Conservation (phyloP, 2,797 vertebrate genomes). For the Microctenopoma stevenorrisi region DNA sequence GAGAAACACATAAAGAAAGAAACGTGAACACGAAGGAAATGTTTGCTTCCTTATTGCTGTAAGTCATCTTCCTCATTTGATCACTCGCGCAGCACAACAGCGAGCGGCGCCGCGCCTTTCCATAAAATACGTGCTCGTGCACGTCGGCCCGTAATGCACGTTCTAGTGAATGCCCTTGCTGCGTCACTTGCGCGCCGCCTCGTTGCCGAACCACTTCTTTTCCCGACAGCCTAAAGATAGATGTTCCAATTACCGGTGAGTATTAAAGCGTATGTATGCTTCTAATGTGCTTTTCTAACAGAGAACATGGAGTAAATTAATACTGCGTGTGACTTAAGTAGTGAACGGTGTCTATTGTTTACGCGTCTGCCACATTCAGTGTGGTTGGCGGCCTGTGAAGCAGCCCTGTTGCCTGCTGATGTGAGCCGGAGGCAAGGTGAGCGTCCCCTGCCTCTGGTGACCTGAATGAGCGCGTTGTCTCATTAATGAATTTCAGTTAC, state of each 20-base stretch:
- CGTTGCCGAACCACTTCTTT: slow-evolving; percentile 67
- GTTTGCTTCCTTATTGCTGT: no score
- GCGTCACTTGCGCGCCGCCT: slow-evolving; percentile 81
- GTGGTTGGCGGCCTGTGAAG: slow-evolving; percentile 71
- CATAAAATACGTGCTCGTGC: slow-evolving; percentile 61
- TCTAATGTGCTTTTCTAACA: accelerated
- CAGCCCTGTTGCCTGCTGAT: slow-evolving; percentile 57
- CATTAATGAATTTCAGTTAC: accelerated
- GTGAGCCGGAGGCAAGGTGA: slow-evolving; percentile 4
- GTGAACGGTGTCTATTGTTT: slow-evolving; percentile 65
- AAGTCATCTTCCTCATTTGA: no score
- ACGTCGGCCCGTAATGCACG: slow-evolving; percentile 34
- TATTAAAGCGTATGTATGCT: accelerated
- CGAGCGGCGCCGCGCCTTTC: no score
- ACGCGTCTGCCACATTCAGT: slow-evolving; percentile 42
- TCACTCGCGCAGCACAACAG: no score
- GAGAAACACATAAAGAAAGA: no score
- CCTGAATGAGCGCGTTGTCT: neutral
- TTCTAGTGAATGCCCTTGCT: slow-evolving; percentile 52
- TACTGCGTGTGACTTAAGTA: neutral
- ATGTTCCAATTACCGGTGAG: slow-evolving; percentile 88
- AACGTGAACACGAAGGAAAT: no score
- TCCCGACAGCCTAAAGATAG: slow-evolving; percentile 68
- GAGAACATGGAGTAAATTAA: accelerated
- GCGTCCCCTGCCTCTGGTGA: neutral